Conservation (phyloP, 2,888 invertebrate genomes). For the Acrocera orbiculus region DNA sequence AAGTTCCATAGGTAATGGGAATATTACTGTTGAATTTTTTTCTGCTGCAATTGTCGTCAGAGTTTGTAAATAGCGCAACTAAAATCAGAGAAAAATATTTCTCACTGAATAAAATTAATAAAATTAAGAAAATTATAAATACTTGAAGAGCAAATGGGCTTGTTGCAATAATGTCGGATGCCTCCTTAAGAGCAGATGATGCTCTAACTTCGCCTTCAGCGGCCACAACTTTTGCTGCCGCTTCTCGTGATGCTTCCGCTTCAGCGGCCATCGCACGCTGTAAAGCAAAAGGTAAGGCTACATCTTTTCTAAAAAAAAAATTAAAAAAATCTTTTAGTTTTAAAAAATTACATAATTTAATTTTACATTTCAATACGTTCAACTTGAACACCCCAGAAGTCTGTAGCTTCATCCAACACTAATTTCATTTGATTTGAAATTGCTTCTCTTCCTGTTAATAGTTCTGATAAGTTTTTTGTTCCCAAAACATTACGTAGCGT, state of each 20-base stretch:
- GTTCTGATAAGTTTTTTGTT: slow-evolving; percentile 77
- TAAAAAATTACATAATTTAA: slow-evolving; percentile 25
- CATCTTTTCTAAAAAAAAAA: slow-evolving; percentile 45
- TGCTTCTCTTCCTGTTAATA: slow-evolving; percentile 81
- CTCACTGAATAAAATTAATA: slow-evolving; percentile 5
- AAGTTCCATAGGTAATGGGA: slow-evolving; percentile 78
- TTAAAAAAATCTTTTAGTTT: background rate
- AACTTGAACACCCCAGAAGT: slow-evolving; percentile 86
- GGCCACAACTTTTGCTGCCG: slow-evolving; percentile 62
- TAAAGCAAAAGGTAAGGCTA: slow-evolving; percentile 54
- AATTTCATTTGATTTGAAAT: slow-evolving; percentile 83
- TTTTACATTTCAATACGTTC: slow-evolving; percentile 82
- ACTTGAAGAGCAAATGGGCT: slow-evolving; percentile 50
- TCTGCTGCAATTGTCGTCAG: slow-evolving; percentile 81
- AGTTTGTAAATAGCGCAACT: slow-evolving; percentile 79
- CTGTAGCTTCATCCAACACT: slow-evolving; percentile 62
- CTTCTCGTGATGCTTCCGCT: slow-evolving; percentile 63
- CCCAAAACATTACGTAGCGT: slow-evolving; percentile 81
- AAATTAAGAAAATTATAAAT: background rate
- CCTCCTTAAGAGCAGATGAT: slow-evolving; percentile 62
- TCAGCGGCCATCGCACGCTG: slow-evolving; percentile 72
- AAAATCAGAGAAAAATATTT: slow-evolving; percentile 22
- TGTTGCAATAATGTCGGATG: slow-evolving; percentile 60
- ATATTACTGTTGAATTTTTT: slow-evolving; percentile 88
- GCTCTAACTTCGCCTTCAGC: slow-evolving; percentile 74